A percentile compares a stretch with the other conserved stretches of the same genome.
Evolutionary conservation across 2,888 invertebrate genomes (phyloP).

Genomic region (Orgyia antiqua): DNA sequence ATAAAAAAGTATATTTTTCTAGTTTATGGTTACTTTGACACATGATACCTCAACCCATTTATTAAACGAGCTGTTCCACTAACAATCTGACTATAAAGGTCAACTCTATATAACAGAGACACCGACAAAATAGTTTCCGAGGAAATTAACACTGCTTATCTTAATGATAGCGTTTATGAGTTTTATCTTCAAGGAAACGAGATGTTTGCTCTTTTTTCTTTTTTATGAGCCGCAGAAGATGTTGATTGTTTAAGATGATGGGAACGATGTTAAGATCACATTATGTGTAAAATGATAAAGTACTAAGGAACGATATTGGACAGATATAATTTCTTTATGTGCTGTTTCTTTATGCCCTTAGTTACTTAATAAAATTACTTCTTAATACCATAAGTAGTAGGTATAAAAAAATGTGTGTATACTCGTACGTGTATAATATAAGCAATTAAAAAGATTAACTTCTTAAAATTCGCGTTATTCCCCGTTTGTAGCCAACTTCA

Average conservation of each 20-base stretch:
- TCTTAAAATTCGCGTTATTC: too few relatives aligned
- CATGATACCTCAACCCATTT: conserved; percentile 13
- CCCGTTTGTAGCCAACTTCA: too few relatives aligned
- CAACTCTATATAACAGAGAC: conserved; percentile 37
- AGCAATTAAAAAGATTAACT: too few relatives aligned
- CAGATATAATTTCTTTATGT: too few relatives aligned
- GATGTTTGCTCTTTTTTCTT: conserved; percentile 47
- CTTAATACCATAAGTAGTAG: too few relatives aligned
- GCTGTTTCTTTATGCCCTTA: too few relatives aligned
- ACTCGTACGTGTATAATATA: too few relatives aligned
- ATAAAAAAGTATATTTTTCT: conserved; percentile 1
- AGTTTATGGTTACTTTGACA: conserved; percentile 21
- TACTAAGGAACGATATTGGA: too few relatives aligned
- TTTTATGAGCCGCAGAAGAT: conserved; percentile 29
- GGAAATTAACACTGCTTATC: conserved; percentile 61
- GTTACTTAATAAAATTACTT: too few relatives aligned
- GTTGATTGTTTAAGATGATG: conserved; percentile 19
- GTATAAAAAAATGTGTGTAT: too few relatives aligned
- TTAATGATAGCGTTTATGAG: conserved; percentile 46
- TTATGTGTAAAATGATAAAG: not conserved
- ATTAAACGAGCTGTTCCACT: conserved; percentile 7
- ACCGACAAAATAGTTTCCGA: conserved; percentile 50
- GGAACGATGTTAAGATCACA: conserved; percentile 10
- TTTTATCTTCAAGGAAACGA: conserved; percentile 54
- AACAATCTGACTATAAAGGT: conserved; percentile 29